Evolutionary conservation across 2,113 vertebrate genomes (phyloP).

Genomic region (Isurus oxyrinchus): DNA sequence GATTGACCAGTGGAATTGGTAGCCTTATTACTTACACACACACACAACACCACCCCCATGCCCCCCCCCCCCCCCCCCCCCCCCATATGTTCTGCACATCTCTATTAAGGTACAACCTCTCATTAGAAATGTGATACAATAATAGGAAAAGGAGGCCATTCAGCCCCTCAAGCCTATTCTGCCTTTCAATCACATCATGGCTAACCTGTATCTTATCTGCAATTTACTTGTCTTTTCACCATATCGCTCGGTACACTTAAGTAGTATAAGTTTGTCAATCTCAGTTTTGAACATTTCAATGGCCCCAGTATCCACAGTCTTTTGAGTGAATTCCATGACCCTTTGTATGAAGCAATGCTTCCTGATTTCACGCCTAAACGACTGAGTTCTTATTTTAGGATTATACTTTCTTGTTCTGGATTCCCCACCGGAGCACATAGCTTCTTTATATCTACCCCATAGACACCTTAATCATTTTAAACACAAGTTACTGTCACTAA

Average conservation of each 20-base stretch:
- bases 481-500: not conserved
- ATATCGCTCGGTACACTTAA: not conserved
- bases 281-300: not conserved
- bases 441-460: not conserved
- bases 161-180: not conserved
- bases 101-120: not conserved
- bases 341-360: not conserved
- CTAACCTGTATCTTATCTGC: not conserved
- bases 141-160: not conserved
- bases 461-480: not conserved
- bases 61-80: not conserved
- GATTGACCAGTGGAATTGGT: not conserved
- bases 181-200: not conserved
- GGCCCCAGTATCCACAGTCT: not conserved
- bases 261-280: not conserved
- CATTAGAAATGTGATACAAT: not conserved
- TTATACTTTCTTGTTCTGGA: not conserved
- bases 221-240: not conserved
- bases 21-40: not conserved
- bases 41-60: not conserved
- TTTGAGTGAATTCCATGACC: not conserved
- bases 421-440: not conserved
- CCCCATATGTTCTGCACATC: not conserved
- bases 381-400: not conserved
- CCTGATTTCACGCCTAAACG: not conserved